These are phyloP conservation scores for Caradrina clavipalpis DNA, from an alignment of 2,888 invertebrate genomes.

Conservation along the genomic window DNA sequence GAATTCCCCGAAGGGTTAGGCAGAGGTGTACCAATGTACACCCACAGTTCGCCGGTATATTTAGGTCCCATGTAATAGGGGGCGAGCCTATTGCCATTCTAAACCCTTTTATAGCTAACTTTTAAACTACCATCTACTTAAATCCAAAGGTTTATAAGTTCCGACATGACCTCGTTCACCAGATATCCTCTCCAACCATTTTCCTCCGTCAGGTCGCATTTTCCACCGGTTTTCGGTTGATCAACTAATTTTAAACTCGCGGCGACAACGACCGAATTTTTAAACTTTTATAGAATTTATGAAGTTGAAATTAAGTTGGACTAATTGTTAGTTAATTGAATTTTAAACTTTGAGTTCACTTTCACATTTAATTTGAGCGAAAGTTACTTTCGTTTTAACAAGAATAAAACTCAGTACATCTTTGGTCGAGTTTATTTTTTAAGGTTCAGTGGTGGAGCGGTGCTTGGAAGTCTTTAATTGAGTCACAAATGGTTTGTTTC, in stretches of 20 bases:
- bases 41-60: too few relatives aligned
- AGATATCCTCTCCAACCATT: background rate
- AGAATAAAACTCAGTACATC: constrained; percentile 31
- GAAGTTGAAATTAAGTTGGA: constrained; percentile 61
- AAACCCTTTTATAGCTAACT: background rate
- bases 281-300: constrained; percentile 61
- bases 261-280: constrained; percentile 54
- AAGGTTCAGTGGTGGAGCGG: background rate
- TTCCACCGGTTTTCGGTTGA: constrained; percentile 31
- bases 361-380: constrained; percentile 60
- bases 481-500: background rate
- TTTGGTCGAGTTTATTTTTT: constrained; percentile 21
- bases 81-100: too few relatives aligned
- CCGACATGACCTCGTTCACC: background rate
- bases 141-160: background rate
- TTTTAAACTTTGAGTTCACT: constrained; percentile 64
- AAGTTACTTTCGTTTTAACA: constrained; percentile 54
- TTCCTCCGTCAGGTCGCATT: constrained; percentile 11
- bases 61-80: too few relatives aligned
- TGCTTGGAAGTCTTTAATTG: background rate
- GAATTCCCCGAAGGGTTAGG: too few relatives aligned
- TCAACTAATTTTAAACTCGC: constrained; percentile 50
- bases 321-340: constrained; percentile 67
- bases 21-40: too few relatives aligned
- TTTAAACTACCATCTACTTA: constrained; percentile 4